Evolutionary conservation across 1,140 invertebrate species (phyloP), one percentile per base, ranked within the genome.

Genomic region (Drosophila nigrodunni): DNA sequence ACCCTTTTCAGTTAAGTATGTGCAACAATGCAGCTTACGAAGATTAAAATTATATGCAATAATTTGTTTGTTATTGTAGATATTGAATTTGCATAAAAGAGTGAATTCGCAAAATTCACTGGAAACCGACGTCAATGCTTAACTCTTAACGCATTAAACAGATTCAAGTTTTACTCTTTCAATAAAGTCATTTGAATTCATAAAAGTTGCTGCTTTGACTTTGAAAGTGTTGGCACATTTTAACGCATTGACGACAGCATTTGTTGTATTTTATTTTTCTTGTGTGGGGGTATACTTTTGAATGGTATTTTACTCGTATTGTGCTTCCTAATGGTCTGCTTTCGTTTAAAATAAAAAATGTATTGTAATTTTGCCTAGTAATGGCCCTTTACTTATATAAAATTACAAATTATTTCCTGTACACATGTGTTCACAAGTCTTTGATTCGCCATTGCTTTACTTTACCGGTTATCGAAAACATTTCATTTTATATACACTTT

Each of bases 381-480:
- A 30, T 30, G 1, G 25, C 25, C 4, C 4, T 30, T 30, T 30
- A 30, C 4, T 30, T 30, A 30, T 30, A 30, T 30, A 30, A 30
- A 30, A 30, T 30, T 30, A 30, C 25, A 30, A 5, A 6, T 30
- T 30, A 30, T 30, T 30, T 30, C 4, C 4, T 30, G 25, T 30
- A 30, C 25, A 0, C 6, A 30, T 30, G 6, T 44, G 25, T 54
- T 10, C 25, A 11, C n/a, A 15, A 21, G 9, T 52, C 37, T 64
- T 30, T 1, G 3, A 34, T 5, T 66, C 21, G 25, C 21, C 41
- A 21, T 57, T 11, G 61, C n/a, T 34, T 39, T 34, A 50, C 47
- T 64, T 61, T 67, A 79, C 80, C 80, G 75, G 80, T 82, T 82
- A 82, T 82, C 71, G 72, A 41, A 39, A 39, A 13, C 8, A 18